A percentile compares a stretch with the other conserved stretches of the same genome.
phyloP scores from a whole-genome alignment of 2,888 invertebrate species.

The Pollenia angustigena region DNA sequence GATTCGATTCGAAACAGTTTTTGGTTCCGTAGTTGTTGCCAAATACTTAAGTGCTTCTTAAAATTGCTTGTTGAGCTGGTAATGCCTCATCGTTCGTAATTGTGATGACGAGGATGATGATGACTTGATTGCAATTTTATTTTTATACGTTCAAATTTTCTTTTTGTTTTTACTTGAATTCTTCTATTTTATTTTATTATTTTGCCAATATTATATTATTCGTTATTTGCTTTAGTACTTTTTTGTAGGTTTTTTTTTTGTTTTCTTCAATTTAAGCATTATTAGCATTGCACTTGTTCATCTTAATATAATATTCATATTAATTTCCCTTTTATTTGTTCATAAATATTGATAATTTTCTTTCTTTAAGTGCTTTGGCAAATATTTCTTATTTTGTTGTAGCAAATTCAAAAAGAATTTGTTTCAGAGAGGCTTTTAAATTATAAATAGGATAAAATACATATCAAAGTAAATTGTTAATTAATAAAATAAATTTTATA shows the following conservation, averaged over 20 bases:
- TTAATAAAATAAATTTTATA: too few relatives aligned
- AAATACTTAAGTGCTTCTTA: constrained; percentile 71
- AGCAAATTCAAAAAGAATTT: not conserved
- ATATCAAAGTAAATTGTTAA: too few relatives aligned
- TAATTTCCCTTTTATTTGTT: constrained; percentile 37
- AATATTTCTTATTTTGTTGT: constrained; percentile 38
- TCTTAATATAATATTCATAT: constrained; percentile 54
- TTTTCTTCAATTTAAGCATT: constrained; percentile 40
- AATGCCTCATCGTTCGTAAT: constrained; percentile 60
- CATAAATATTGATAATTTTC: constrained; percentile 55
- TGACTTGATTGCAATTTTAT: constrained; percentile 66
- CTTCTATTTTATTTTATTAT: constrained; percentile 34
- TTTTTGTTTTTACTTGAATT: constrained; percentile 27
- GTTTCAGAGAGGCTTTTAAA: not conserved
- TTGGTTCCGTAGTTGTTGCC: constrained; percentile 59
- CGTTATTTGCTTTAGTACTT: constrained; percentile 11
- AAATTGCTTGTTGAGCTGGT: constrained; percentile 67
- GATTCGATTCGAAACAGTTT: constrained; percentile 23
- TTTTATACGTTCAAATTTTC: constrained; percentile 26
- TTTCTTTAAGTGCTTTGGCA: constrained; percentile 51
- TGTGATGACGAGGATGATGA: constrained; percentile 17
- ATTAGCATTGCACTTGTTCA: constrained; percentile 40
- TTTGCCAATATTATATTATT: constrained; percentile 33
- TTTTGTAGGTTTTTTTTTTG: not conserved
- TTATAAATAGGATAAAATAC: too few relatives aligned